Evolutionary conservation across 2,888 invertebrate species (phyloP).

Genomic region (Anorthoa munda): DNA sequence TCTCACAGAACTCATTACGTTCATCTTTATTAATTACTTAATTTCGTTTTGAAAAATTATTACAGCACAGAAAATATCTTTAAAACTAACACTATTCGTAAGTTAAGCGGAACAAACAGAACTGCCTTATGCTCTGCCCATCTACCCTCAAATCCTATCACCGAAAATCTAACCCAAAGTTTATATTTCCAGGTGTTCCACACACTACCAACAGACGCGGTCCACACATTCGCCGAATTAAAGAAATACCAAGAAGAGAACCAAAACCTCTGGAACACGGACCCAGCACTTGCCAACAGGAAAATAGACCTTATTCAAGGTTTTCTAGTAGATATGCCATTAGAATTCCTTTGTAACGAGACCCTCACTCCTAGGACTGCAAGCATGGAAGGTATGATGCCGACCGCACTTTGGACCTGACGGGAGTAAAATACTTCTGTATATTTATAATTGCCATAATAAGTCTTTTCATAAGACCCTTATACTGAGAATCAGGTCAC

Average conservation of each 20-base stretch:
- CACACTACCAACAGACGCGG: constrained; percentile 96
- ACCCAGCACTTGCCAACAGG: constrained; percentile 93
- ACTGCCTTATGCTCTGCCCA: not conserved
- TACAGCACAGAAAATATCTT: too few species aligned
- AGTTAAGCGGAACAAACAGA: not conserved
- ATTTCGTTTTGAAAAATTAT: too few species aligned
- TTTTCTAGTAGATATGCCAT: constrained; percentile 96
- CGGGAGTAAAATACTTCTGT: constrained; percentile 1
- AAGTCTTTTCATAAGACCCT: constrained; percentile 9
- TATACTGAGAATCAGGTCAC: not conserved
- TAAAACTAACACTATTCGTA: not conserved
- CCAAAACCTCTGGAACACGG: constrained; percentile 93
- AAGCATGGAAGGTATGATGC: constrained; percentile 98
- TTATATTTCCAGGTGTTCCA: constrained; percentile 93
- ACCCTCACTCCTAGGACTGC: constrained; percentile 95
- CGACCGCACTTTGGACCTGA: constrained; percentile 97
- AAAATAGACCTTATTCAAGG: constrained; percentile 95
- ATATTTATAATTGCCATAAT: constrained; percentile 45
- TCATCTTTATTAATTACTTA: too few species aligned
- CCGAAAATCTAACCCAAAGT: not conserved
- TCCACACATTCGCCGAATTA: constrained; percentile 94
- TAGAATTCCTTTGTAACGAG: constrained; percentile 97
- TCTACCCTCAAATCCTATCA: not conserved
- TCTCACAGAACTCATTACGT: too few species aligned
- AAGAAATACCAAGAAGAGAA: constrained; percentile 94